These are phyloP conservation scores for Lithosia quadra DNA, from an alignment of 2,888 invertebrate genomes.

Conservation along the genomic window DNA sequence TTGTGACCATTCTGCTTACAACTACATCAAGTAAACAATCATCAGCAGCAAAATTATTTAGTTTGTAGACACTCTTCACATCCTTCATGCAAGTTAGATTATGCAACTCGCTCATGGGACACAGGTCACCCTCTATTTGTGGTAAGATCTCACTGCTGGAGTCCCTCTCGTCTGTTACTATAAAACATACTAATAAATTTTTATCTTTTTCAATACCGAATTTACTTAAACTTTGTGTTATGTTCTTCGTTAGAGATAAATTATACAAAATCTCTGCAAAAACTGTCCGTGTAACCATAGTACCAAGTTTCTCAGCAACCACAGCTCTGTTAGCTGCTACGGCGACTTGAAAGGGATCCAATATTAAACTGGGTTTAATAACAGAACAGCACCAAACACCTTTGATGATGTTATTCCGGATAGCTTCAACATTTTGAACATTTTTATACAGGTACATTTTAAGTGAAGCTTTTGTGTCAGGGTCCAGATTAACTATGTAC, in stretches of 20 bases:
- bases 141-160: constrained; percentile 69
- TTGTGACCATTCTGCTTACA: constrained; percentile 89
- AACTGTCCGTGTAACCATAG: constrained; percentile 87
- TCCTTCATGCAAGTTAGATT: constrained; percentile 79
- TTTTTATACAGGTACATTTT: constrained; percentile 86
- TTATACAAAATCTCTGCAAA: constrained; percentile 90
- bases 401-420: constrained; percentile 84
- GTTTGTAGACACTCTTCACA: constrained; percentile 88
- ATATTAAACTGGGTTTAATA: constrained; percentile 87
- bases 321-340: constrained; percentile 90
- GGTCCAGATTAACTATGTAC: constrained; percentile 75
- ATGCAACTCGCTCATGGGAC: constrained; percentile 78
- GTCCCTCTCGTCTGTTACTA: constrained; percentile 58
- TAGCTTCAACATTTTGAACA: constrained; percentile 86
- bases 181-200: constrained; percentile 71
- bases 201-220: constrained; percentile 87
- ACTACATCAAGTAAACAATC: constrained; percentile 85
- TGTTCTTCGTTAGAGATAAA: constrained; percentile 90
- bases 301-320: constrained; percentile 75
- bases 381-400: constrained; percentile 88
- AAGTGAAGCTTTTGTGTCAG: constrained; percentile 72
- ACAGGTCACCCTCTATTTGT: constrained; percentile 85
- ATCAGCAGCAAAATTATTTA: constrained; percentile 81
- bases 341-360: constrained; percentile 87
- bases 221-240: constrained; percentile 88